Evolutionary conservation across 2,113 vertebrate genomes (phyloP).

Genomic region (Cacatua alba): DNA sequence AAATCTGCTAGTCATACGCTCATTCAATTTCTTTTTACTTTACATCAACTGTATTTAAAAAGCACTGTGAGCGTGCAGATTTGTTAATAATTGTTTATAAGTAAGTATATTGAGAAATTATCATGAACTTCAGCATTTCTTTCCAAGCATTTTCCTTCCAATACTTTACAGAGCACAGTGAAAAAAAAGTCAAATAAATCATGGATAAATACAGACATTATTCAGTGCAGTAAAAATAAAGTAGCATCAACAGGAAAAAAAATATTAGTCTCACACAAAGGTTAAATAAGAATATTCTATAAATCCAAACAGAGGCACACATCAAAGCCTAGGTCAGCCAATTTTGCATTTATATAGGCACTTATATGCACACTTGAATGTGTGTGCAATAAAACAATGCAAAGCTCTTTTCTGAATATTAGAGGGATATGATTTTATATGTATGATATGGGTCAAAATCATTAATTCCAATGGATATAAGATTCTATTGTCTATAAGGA

Average conservation of each 20-base stretch:
- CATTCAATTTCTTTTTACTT: neutral
- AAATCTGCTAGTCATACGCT: neutral
- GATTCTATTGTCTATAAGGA: neutral
- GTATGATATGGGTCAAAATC: too few species aligned
- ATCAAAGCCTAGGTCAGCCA: neutral
- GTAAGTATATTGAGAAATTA: neutral
- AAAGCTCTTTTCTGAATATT: neutral
- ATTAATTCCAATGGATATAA: fast-evolving
- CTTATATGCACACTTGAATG: neutral
- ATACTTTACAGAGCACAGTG: neutral
- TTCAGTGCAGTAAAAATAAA: neutral
- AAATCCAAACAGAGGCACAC: neutral
- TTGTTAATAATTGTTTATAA: neutral
- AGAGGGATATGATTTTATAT: neutral
- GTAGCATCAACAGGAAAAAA: neutral
- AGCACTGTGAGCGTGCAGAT: neutral
- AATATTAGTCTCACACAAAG: neutral
- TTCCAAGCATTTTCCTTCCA: neutral
- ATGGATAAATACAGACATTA: neutral
- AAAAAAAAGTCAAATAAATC: neutral
- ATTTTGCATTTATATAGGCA: neutral
- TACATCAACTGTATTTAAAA: neutral
- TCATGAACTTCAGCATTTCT: neutral
- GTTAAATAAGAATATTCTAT: neutral
- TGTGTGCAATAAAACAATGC: neutral